Evolutionary conservation across 2,888 invertebrate species (phyloP), one percentile per base, ranked within the genome.

Genomic region (Pyralis farinalis): DNA sequence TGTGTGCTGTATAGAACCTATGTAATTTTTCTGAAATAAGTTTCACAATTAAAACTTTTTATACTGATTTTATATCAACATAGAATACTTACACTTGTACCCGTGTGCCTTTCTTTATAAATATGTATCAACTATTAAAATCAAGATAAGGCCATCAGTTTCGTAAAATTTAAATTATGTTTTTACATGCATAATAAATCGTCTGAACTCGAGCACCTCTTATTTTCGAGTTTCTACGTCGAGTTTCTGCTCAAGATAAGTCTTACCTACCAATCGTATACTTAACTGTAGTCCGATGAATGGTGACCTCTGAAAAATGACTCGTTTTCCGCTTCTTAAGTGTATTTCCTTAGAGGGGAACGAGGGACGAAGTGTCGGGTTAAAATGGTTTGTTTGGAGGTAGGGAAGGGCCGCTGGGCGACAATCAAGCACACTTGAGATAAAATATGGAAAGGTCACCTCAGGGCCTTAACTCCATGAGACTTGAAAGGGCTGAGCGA

Each of bases 401-500:
- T 71, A 64, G 69, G 72, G 72, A 73, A 62, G 58, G 77, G 39
- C 68, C 76, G 71, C 73, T 79, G 77, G 81, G 80, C 74, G 80
- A 75, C 84, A 82, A 85, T 85, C 82, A 80, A 76, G 70, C 70
- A 65, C 71, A 76, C 76, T 80, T 67, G 70, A 84, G 84, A 85
- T 87, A 84, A 86, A 85, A 84, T 85, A 85, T 84, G 83, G 83
- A 82, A 78, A 85, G 83, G 81, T 83, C 79, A 79, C 71, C 71
- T 75, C 72, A 63, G 62, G 71, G 63, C 63, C 67, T 68, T 65
- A 34, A 40, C 42, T 62, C 55, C 53, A 65, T 66, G 64, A 56
- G 62, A 66, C 65, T 74, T 58, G 65, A 64, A 65, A 65, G 61
- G 62, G 65, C 68, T 63, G 63, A 68, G 67, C 69, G 63, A 71